Conservation (phyloP, 2,888 invertebrate genomes). For the Dynastes maya region DNA sequence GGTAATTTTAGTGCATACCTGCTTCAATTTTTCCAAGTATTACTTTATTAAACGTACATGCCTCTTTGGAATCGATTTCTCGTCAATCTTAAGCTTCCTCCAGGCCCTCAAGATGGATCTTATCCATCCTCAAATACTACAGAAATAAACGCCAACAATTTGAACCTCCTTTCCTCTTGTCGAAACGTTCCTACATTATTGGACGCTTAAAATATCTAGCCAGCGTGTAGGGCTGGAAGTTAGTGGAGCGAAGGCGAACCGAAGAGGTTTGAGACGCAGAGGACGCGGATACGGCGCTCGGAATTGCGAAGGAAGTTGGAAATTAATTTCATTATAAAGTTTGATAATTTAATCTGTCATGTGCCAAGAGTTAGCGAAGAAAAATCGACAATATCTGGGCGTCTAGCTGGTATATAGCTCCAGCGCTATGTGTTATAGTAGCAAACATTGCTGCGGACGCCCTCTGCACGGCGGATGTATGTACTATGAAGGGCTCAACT, state of each 20-base stretch:
- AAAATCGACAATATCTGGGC: slow-evolving; percentile 58
- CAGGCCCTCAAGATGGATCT: background rate
- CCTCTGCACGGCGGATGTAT: too few species aligned
- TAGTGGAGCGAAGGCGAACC: background rate
- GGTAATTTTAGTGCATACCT: too few species aligned
- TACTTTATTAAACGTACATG: too few species aligned
- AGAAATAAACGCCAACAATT: slow-evolving; percentile 6
- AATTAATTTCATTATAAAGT: slow-evolving; percentile 69
- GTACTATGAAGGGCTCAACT: too few species aligned
- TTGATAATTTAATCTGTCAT: slow-evolving; percentile 69
- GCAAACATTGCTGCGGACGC: too few species aligned
- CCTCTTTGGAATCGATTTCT: background rate
- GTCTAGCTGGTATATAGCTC: background rate
- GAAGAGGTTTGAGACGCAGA: slow-evolving; percentile 29
- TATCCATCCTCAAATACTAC: background rate
- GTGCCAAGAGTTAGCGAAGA: slow-evolving; percentile 64
- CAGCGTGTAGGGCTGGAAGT: background rate
- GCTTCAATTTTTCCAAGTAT: too few species aligned
- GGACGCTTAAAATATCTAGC: slow-evolving; percentile 5
- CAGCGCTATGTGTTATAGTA: too few species aligned
- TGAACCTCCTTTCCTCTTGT: background rate
- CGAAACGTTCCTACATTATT: background rate
- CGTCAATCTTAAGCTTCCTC: slow-evolving; percentile 6
- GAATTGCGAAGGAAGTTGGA: slow-evolving; percentile 65
- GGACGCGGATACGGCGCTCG: slow-evolving; percentile 52